Evolutionary conservation across 2,888 invertebrate species (phyloP).

Genomic region (Megamerina dolium): DNA sequence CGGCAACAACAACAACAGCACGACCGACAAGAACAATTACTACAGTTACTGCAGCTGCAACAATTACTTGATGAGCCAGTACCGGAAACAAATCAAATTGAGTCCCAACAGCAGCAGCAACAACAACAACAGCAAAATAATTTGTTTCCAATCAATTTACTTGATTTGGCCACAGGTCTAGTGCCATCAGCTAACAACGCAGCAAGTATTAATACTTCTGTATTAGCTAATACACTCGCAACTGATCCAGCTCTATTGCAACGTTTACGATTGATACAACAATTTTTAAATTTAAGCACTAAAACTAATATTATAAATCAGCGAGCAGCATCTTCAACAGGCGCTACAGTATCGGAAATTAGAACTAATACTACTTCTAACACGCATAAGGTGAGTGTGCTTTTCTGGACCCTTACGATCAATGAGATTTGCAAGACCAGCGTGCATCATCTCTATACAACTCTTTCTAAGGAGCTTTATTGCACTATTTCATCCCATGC

Average conservation of each 20-base stretch:
- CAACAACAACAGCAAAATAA: conserved; percentile 17
- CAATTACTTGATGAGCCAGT: conserved; percentile 4
- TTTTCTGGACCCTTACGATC: too few species aligned
- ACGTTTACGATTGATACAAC: conserved; percentile 21
- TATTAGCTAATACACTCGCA: not conserved
- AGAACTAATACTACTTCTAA: not conserved
- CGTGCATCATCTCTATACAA: too few species aligned
- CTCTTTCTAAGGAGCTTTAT: too few species aligned
- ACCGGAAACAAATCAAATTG: conserved; percentile 7
- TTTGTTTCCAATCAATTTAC: conserved; percentile 6
- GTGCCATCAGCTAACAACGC: conserved; percentile 14
- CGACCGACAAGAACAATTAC: too few species aligned
- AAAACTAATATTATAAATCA: conserved; percentile 13
- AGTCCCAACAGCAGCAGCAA: too few species aligned
- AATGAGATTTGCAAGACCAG: too few species aligned
- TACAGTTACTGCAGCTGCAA: conserved; percentile 9
- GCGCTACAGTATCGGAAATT: not conserved
- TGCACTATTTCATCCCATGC: too few species aligned
- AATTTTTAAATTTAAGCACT: conserved; percentile 21
- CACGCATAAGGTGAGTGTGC: not conserved
- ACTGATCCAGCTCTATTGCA: conserved; percentile 11
- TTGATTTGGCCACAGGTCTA: conserved; percentile 15
- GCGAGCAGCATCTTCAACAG: not conserved
- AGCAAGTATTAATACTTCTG: not conserved
- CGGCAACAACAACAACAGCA: conserved; percentile 15